phyloP scores from a whole-genome alignment of 2,113 vertebrate species.

The Brachirus orientalis region DNA sequence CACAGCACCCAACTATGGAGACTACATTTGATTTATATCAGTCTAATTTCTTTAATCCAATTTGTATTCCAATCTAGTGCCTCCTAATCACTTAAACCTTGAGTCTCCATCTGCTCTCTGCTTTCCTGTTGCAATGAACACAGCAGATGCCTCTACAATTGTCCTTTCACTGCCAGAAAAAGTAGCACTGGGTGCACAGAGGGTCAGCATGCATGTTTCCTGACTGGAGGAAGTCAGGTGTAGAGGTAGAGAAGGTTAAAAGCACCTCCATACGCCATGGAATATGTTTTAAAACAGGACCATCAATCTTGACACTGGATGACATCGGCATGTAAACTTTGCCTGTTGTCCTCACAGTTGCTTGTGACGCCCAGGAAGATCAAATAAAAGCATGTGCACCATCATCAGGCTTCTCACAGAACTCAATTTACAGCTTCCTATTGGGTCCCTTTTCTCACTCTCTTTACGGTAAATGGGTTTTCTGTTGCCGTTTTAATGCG shows the following conservation, averaged over 20 bases:
- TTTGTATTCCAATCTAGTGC: conserved; percentile 99
- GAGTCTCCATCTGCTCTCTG: conserved; percentile 93
- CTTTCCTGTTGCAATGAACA: conserved; percentile 83
- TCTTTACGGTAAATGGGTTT: conserved; percentile 72
- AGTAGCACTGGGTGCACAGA: conserved; percentile 79
- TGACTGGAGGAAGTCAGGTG: conserved; percentile 69
- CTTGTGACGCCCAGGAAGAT: conserved; percentile 22
- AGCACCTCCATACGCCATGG: conserved; percentile 29
- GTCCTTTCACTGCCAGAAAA: conserved; percentile 88
- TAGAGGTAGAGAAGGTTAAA: conserved; percentile 48
- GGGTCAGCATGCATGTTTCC: conserved; percentile 76
- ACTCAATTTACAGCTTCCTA: conserved; percentile 74
- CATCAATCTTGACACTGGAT: conserved; percentile 52
- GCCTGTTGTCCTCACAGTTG: background rate
- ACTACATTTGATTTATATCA: conserved; percentile 98
- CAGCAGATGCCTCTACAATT: conserved; percentile 94
- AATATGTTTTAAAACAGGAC: conserved; percentile 23
- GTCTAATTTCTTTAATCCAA: conserved; percentile 98
- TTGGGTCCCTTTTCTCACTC: conserved; percentile 55
- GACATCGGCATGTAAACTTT: background rate
- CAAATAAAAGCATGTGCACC: conserved; percentile 38
- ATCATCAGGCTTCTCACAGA: conserved; percentile 32
- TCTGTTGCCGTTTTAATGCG: conserved; percentile 79
- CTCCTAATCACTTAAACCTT: conserved; percentile 98
- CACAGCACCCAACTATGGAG: conserved; percentile 84